Conservation (phyloP, 2,113 vertebrate species). For the Nyctereutes procyonoides region DNA sequence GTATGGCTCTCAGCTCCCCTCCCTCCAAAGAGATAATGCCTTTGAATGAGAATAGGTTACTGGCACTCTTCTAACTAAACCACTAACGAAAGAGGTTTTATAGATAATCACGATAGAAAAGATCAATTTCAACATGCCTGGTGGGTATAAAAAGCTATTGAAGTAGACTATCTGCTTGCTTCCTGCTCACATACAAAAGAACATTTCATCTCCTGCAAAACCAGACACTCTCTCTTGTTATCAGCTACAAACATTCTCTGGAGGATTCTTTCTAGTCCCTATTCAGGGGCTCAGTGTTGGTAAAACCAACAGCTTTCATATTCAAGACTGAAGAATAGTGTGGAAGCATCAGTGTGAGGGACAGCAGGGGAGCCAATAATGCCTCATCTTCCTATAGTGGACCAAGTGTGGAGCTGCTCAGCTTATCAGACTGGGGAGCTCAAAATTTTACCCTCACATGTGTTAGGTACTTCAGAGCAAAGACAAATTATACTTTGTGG, state of each 20-base stretch:
- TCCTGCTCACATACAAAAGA: constrained; percentile 77
- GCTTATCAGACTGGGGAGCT: neutral
- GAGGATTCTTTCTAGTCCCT: constrained; percentile 63
- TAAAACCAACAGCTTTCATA: constrained; percentile 49
- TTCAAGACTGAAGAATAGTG: neutral
- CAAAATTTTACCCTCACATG: neutral
- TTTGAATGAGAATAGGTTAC: constrained; percentile 55
- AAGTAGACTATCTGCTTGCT: constrained; percentile 66
- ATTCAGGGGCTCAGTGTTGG: constrained; percentile 56
- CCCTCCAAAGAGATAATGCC: neutral
- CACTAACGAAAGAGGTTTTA: constrained; percentile 55
- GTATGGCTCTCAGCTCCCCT: neutral
- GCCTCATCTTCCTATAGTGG: neutral
- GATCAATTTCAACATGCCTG: constrained; percentile 74
- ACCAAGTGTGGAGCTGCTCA: neutral
- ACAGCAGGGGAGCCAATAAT: neutral
- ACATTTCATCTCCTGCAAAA: constrained; percentile 78
- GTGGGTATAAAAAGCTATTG: constrained; percentile 77
- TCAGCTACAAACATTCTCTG: constrained; percentile 74
- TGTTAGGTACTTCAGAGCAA: neutral
- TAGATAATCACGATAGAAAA: constrained; percentile 67
- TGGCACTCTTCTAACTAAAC: constrained; percentile 12
- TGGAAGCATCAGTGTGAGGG: neutral
- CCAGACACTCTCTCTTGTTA: constrained; percentile 78
- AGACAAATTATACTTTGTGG: neutral